phyloP scores from a whole-genome alignment of 2,888 invertebrate genomes.

The Papilio gigon region DNA sequence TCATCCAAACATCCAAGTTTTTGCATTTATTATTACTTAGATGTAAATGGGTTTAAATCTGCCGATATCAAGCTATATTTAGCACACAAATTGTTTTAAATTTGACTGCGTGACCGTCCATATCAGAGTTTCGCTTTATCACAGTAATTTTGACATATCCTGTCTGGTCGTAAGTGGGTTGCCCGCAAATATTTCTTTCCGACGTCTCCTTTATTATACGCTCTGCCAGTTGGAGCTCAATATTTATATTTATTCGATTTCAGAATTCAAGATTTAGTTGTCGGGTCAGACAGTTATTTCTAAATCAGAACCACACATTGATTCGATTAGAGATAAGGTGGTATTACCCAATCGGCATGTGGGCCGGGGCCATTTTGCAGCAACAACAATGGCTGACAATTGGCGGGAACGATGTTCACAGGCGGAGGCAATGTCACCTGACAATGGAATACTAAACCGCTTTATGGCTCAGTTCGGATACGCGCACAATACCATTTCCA shows the following conservation, averaged over 20 bases:
- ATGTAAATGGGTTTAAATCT: too few relatives aligned
- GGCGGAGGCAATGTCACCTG: constrained; percentile 40
- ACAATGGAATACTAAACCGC: constrained; percentile 55
- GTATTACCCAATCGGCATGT: constrained; percentile 22
- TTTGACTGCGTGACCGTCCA: neutral
- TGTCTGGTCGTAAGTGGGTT: neutral
- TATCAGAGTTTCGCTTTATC: neutral
- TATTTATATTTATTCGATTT: too few relatives aligned
- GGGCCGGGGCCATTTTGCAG: constrained; percentile 20
- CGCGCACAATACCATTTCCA: constrained; percentile 30
- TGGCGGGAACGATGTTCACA: constrained; percentile 24
- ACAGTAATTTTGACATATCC: constrained; percentile 10
- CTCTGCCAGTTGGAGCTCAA: neutral
- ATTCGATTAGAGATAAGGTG: constrained; percentile 18
- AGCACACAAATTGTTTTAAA: neutral
- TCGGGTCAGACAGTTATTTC: too few relatives aligned
- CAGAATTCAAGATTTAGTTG: too few relatives aligned
- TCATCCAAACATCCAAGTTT: too few relatives aligned
- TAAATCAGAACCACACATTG: constrained; percentile 8
- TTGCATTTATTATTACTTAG: too few relatives aligned
- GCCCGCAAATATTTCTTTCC: neutral
- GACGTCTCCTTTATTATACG: neutral
- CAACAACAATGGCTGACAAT: constrained; percentile 35
- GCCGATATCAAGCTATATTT: neutral
- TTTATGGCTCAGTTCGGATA: constrained; percentile 32